Conservation (phyloP, 2,888 invertebrate species). For the Proisotoma minuta region DNA sequence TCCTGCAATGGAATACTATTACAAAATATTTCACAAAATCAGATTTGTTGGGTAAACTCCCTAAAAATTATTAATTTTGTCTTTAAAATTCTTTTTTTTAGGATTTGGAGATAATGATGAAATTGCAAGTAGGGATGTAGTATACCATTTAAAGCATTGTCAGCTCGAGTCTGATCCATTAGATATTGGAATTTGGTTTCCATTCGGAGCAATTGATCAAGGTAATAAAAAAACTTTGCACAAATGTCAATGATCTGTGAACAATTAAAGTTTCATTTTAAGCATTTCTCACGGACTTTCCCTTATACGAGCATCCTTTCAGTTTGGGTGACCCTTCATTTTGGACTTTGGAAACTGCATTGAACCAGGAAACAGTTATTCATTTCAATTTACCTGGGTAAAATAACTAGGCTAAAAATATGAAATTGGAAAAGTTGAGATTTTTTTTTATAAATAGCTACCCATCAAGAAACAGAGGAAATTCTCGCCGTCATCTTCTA, state of each 20-base stretch:
- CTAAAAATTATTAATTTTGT: not conserved
- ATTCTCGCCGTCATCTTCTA: constrained; percentile 1
- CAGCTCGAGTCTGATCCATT: not conserved
- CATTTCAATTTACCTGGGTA: not conserved
- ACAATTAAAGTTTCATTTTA: not conserved
- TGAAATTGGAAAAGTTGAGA: not conserved
- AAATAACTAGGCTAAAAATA: not conserved
- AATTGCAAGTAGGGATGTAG: constrained; percentile 10
- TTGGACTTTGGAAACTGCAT: constrained; percentile 15
- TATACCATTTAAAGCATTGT: constrained; percentile 14
- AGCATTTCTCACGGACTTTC: constrained; percentile 9
- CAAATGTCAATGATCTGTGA: not conserved
- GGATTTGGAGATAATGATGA: constrained; percentile 22
- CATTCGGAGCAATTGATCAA: constrained; percentile 12
- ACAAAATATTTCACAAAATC: constrained; percentile 4
- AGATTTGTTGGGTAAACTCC: constrained; percentile 13
- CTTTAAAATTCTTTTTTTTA: not conserved
- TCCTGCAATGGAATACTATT: constrained; percentile 18
- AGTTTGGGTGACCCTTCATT: constrained; percentile 24
- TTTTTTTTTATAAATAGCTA: not conserved
- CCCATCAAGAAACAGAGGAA: constrained; percentile 7
- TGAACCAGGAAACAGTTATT: not conserved
- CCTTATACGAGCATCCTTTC: constrained; percentile 10
- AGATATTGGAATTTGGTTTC: constrained; percentile 23
- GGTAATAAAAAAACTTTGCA: not conserved